Conservation (phyloP, 2,113 vertebrate species). For the Pseudois nayaur region DNA sequence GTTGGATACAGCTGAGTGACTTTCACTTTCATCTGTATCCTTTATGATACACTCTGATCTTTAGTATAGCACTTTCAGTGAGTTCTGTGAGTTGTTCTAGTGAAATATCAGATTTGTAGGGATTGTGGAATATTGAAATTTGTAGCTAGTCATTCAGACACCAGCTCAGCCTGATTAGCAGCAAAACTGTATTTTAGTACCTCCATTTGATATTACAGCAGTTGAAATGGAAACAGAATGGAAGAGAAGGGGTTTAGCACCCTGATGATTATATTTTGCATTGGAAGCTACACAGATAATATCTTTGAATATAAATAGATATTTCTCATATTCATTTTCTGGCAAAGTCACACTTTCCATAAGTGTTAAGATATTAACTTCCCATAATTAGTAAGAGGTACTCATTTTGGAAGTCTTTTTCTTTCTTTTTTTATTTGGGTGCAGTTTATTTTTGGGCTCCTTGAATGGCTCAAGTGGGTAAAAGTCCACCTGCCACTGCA, state of each 20-base stretch:
- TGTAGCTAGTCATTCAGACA: neutral
- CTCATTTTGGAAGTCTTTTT: neutral
- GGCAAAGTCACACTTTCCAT: neutral
- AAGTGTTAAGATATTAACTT: neutral
- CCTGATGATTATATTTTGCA: neutral
- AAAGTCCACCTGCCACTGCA: neutral
- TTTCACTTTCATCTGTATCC: neutral
- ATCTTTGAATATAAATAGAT: neutral
- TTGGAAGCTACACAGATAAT: neutral
- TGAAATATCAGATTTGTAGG: neutral
- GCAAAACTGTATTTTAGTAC: neutral
- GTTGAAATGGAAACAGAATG: neutral
- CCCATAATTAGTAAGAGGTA: neutral
- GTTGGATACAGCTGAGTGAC: fast-evolving
- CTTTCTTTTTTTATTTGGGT: neutral
- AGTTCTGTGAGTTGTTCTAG: neutral
- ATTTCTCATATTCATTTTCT: neutral
- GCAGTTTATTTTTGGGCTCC: neutral
- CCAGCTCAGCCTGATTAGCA: neutral
- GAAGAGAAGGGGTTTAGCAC: neutral
- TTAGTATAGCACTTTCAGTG: neutral
- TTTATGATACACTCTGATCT: neutral
- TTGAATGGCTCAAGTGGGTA: neutral
- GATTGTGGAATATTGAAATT: neutral
- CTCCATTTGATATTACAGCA: neutral